Conservation (phyloP, 2,113 vertebrate genomes). For the Anser cygnoides region DNA sequence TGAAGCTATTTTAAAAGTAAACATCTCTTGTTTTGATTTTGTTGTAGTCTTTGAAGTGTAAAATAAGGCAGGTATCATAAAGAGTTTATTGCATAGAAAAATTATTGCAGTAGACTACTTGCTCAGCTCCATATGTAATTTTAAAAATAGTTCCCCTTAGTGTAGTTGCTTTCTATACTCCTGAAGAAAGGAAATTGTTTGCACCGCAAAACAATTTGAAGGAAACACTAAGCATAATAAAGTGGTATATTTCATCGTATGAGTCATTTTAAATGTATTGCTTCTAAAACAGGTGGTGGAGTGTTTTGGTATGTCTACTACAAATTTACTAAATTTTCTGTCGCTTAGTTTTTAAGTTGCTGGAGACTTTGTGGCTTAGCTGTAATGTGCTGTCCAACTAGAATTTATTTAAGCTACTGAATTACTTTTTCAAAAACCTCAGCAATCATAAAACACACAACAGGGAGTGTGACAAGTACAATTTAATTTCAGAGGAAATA, state of each 20-base stretch:
- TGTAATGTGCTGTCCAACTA: background rate
- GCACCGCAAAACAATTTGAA: background rate
- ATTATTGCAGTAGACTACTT: background rate
- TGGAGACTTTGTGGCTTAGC: background rate
- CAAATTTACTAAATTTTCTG: background rate
- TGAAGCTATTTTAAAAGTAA: too few relatives aligned
- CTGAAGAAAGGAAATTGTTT: background rate
- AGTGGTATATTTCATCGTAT: background rate
- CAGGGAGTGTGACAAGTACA: background rate
- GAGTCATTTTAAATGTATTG: background rate
- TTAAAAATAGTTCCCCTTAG: background rate
- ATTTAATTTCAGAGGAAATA: background rate
- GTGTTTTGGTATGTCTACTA: background rate
- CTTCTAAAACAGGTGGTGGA: background rate
- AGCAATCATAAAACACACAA: background rate
- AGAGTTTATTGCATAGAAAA: background rate
- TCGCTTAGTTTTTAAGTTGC: background rate
- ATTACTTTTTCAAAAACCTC: background rate
- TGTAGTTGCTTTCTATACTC: background rate
- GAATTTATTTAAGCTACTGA: background rate
- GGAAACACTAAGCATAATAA: background rate
- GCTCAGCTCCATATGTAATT: background rate
- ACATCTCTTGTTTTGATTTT: background rate
- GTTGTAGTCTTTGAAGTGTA: background rate
- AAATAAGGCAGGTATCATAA: background rate